A percentile compares a stretch with the other conserved stretches of the same genome.
phyloP scores from a whole-genome alignment of 1,140 invertebrate species.

The Eurytemora carolleeae region DNA sequence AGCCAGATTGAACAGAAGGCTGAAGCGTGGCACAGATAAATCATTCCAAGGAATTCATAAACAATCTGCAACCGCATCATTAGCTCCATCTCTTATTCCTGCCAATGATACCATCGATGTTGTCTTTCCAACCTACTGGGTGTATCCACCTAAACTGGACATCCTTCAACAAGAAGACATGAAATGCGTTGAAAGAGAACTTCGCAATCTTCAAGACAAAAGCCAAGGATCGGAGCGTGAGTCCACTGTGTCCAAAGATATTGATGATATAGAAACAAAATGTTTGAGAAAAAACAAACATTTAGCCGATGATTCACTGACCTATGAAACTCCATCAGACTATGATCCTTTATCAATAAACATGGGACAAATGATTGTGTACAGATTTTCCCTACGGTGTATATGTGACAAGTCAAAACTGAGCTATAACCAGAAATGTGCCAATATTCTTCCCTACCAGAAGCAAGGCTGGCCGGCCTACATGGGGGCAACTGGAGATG shows the following conservation, averaged over 20 bases:
- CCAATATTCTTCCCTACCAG: conserved; percentile 1
- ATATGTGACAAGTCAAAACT: conserved; percentile 1
- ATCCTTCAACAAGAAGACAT: conserved; percentile 10
- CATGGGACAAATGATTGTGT: conserved; percentile 12
- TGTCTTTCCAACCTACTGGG: conserved; percentile 9
- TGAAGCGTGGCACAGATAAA: no score
- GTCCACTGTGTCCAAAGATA: background rate
- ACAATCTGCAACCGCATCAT: conserved; percentile 1
- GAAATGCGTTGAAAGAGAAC: conserved; percentile 5
- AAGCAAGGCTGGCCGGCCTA: conserved; percentile 12
- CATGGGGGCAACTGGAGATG: conserved; percentile 11
- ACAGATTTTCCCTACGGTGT: conserved; percentile 9
- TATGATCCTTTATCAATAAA: conserved; percentile 9
- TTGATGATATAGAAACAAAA: background rate
- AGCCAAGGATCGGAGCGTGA: background rate
- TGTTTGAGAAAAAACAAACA: conserved; percentile 8
- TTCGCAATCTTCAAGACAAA: background rate
- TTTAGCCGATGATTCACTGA: background rate
- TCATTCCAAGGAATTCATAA: background rate
- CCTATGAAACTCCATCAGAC: conserved; percentile 12
- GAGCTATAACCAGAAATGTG: background rate
- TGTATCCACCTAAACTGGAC: conserved; percentile 8
- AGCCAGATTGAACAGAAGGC: no score
- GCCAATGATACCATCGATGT: conserved; percentile 12
- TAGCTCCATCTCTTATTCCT: conserved; percentile 6